Conservation (phyloP, 64 coral and sea anemone species). For the Porites australiensis region DNA sequence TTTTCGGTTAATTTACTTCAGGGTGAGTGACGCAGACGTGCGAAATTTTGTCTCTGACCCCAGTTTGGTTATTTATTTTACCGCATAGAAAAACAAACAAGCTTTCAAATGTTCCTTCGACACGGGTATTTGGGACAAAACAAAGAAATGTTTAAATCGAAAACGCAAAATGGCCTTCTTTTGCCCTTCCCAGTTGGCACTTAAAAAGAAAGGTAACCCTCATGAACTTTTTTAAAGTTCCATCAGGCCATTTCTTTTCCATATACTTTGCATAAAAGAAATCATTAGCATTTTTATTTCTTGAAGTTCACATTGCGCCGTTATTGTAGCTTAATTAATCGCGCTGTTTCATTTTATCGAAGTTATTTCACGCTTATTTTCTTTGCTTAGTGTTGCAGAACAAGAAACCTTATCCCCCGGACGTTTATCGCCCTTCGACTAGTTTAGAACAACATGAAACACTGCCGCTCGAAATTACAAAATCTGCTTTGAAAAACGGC, state of each 20-base stretch:
- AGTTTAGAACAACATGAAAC: neutral
- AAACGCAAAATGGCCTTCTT: constrained; percentile 74
- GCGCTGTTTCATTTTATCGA: constrained; percentile 2
- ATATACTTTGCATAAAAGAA: neutral
- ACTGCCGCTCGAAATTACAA: neutral
- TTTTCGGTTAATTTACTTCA: constrained; percentile 43
- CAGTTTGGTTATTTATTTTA: constrained; percentile 34
- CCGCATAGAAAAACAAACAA: constrained; percentile 76
- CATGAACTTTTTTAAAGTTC: neutral
- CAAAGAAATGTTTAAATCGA: constrained; percentile 23
- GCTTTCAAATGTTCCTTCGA: constrained; percentile 40
- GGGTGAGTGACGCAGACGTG: constrained; percentile 57
- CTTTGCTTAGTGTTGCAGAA: constrained; percentile 47
- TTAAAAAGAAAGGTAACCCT: constrained; percentile 83
- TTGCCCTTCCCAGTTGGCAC: constrained; percentile 81
- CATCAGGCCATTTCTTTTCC: neutral
- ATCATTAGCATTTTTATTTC: neutral
- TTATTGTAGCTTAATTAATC: constrained; percentile 25
- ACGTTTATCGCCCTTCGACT: constrained; percentile 60
- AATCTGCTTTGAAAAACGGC: constrained; percentile 83
- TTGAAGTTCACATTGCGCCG: neutral
- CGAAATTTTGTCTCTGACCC: constrained; percentile 54
- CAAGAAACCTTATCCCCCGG: constrained; percentile 35
- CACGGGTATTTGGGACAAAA: neutral
- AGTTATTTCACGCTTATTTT: constrained; percentile 14